A percentile compares a stretch with the other conserved stretches of the same genome.
phyloP scores from a whole-genome alignment of 2,888 invertebrate genomes.

The Cenopis cana region DNA sequence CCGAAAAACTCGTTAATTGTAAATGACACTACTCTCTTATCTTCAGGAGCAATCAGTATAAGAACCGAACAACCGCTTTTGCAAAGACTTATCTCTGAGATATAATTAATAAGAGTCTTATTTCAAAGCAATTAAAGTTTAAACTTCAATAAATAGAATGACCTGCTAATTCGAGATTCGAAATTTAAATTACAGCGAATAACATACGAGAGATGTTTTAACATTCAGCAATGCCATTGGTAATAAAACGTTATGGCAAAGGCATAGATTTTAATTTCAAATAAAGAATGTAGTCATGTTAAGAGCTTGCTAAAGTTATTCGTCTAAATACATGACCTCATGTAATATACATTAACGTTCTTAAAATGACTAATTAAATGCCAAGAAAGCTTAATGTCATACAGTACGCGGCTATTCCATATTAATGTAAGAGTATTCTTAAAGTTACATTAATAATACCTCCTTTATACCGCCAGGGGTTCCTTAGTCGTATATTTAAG shows the following conservation, averaged over 20 bases:
- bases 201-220: background rate
- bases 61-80: background rate
- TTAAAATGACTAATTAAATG: conserved; percentile 41
- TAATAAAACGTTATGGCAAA: background rate
- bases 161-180: background rate
- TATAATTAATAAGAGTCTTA: background rate
- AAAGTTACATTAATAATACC: conserved; percentile 49
- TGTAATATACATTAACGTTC: conserved; percentile 27
- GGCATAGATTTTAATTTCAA: background rate
- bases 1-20: conserved; percentile 28
- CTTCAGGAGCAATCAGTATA: background rate
- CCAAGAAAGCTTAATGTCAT: conserved; percentile 34
- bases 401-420: conserved; percentile 58
- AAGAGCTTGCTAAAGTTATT: conserved; percentile 2
- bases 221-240: background rate
- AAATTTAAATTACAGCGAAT: background rate
- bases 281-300: background rate
- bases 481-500: background rate
- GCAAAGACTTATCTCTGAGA: background rate
- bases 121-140: background rate
- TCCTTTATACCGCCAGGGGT: conserved; percentile 19
- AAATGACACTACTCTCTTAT: conserved; percentile 10
- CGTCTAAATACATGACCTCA: conserved; percentile 24
- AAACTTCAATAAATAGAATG: background rate
- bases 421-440: conserved; percentile 61